Evolutionary conservation across 2,888 invertebrate species (phyloP), one percentile per base, ranked within the genome.

Genomic region (Ischnura elegans): DNA sequence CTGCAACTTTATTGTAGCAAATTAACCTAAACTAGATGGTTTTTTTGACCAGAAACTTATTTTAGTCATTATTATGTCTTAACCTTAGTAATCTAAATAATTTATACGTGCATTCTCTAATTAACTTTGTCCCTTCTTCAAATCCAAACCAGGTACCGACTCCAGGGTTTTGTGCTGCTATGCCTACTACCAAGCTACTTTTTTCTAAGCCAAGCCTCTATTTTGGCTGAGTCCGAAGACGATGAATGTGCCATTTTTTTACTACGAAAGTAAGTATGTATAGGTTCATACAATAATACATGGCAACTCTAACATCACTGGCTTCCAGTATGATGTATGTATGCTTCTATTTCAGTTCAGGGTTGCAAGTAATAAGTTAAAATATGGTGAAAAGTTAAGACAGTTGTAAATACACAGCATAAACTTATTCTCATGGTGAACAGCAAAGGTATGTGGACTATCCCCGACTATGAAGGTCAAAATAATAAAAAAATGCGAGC

Each of bases 221-320:
- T 76, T 36, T 76, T 76, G 76, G 76, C 76, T 25, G 76, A 76
- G 76, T 76, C 55, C 0, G 90, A 90, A 90, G 90, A 90, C 47
- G 55, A 90, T 36, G 90, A 90, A 90, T 90, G 90, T 90, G 90
- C 90, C 90, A 90, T 90, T 42, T 90, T 55, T 90, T 90, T 90
- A 43, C 42, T 90, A 42, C 13, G 90, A 36, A 90, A 61, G 90
- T 90, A 90, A 90, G 90, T 21, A 90, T 5, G 19, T 16, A 46
- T 43, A 45, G 2, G 21, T 16, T 36, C 25, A 1, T 43, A 43
- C 2, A 0, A 13, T 10, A 0, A 43, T 0, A 43, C 45, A 21
- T 43, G 42, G n/a, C n/a, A n/a, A n/a, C n/a, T n/a, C n/a, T n/a
- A n/a, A n/a, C n/a, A n/a, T n/a, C n/a, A n/a, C n/a, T n/a, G n/a